Evolutionary conservation across 2,888 invertebrate genomes (phyloP).

Genomic region (Acronicta leporina): DNA sequence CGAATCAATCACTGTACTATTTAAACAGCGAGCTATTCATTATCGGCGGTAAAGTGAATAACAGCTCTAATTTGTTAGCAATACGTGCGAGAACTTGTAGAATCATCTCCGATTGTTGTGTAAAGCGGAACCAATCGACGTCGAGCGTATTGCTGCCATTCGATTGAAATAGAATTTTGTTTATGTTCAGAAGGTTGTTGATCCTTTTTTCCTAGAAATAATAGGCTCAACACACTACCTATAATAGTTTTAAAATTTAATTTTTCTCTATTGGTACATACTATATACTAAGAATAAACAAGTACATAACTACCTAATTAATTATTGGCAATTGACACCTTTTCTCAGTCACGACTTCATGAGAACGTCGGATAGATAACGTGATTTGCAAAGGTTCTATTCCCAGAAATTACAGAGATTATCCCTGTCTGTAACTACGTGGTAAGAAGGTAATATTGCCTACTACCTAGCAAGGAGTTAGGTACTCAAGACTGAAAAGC

Average conservation of each 20-base stretch:
- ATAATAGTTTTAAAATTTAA: slow-evolving; percentile 24
- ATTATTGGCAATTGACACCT: slow-evolving; percentile 41
- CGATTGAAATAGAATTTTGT: slow-evolving; percentile 68
- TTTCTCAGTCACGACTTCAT: slow-evolving; percentile 33
- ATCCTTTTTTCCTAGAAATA: slow-evolving; percentile 56
- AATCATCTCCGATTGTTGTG: slow-evolving; percentile 59
- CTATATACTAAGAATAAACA: slow-evolving; percentile 25
- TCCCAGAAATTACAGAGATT: slow-evolving; percentile 24
- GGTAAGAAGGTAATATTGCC: not conserved
- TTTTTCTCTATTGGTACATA: slow-evolving; percentile 17
- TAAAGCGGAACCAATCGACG: slow-evolving; percentile 68
- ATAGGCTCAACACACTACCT: slow-evolving; percentile 7
- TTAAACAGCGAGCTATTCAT: slow-evolving; percentile 70
- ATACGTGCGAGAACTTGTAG: slow-evolving; percentile 55
- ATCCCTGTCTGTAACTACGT: not conserved
- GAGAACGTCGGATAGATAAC: slow-evolving; percentile 10
- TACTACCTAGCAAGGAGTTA: not conserved
- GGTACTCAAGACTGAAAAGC: too few relatives aligned
- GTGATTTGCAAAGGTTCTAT: slow-evolving; percentile 30
- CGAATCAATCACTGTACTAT: slow-evolving; percentile 77
- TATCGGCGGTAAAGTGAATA: slow-evolving; percentile 58
- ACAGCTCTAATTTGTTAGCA: slow-evolving; percentile 68
- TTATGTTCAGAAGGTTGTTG: slow-evolving; percentile 63
- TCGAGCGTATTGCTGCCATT: slow-evolving; percentile 58
- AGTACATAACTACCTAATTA: slow-evolving; percentile 10